phyloP scores from a whole-genome alignment of 2,797 vertebrate species.

The Sebastes kiyomatsui region DNA sequence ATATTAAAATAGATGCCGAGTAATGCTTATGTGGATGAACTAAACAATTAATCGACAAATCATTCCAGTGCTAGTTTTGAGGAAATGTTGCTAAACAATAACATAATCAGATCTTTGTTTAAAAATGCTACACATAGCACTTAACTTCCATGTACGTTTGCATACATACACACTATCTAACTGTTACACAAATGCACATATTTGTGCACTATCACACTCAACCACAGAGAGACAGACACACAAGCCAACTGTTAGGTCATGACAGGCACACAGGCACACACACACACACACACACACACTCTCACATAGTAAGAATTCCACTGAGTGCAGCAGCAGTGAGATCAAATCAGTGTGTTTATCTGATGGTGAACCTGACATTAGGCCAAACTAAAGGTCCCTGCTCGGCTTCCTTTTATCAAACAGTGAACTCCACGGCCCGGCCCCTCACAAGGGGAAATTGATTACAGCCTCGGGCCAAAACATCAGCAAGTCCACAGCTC shows the following conservation, averaged over 20 bases:
- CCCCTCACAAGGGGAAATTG: slow-evolving; percentile 71
- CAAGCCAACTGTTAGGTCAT: background rate
- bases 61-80: background rate
- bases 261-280: background rate
- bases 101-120: background rate
- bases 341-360: slow-evolving; percentile 81
- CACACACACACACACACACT: slow-evolving; percentile 6
- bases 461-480: slow-evolving; percentile 77
- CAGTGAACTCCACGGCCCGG: slow-evolving; percentile 69
- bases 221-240: slow-evolving; percentile 8
- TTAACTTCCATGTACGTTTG: background rate
- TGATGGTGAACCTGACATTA: slow-evolving; percentile 82
- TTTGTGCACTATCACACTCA: background rate
- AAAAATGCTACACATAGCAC: background rate
- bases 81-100: background rate
- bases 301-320: slow-evolving; percentile 68
- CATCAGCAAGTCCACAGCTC: slow-evolving; percentile 62
- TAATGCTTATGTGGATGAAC: background rate
- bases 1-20: background rate
- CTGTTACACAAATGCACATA: background rate
- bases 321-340: slow-evolving; percentile 67
- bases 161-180: background rate
- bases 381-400: slow-evolving; percentile 75
- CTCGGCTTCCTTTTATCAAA: slow-evolving; percentile 79
- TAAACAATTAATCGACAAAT: background rate